Percentiles rank a stretch among this genome's conserved stretches.
phyloP scores from a whole-genome alignment of 2,888 invertebrate species.

The Scrobipalpa atriplicella region DNA sequence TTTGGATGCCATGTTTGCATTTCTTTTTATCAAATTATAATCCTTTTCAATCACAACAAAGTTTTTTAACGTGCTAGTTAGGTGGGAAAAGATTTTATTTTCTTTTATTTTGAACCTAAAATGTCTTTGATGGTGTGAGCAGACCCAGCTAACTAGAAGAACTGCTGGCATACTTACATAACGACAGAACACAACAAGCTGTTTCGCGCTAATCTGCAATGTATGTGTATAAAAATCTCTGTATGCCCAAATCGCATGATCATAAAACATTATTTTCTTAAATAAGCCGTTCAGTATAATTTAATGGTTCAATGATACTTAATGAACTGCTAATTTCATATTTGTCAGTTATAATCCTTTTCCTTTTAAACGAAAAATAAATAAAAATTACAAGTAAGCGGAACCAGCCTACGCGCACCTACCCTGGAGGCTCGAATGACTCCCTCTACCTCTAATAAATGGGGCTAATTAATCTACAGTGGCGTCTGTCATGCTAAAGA shows the following conservation, averaged over 20 bases:
- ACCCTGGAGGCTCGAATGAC: constrained; percentile 15
- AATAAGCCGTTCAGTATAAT: too few relatives aligned
- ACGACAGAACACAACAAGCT: too few relatives aligned
- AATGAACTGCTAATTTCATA: background rate
- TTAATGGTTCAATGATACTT: background rate
- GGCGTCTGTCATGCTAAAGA: constrained; percentile 77
- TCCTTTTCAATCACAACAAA: constrained; percentile 4
- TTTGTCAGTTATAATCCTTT: background rate
- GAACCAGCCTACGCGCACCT: background rate
- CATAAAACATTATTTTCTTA: too few relatives aligned
- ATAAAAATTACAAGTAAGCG: background rate
- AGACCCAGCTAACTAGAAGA: too few relatives aligned
- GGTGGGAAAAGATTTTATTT: background rate
- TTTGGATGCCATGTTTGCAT: constrained; percentile 34
- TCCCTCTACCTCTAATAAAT: constrained; percentile 71
- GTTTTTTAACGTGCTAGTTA: background rate
- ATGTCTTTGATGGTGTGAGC: too few relatives aligned
- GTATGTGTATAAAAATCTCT: too few relatives aligned
- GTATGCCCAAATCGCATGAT: too few relatives aligned
- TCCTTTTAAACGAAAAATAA: background rate
- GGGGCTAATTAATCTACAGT: constrained; percentile 73
- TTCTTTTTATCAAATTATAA: constrained; percentile 23
- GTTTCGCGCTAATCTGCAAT: too few relatives aligned
- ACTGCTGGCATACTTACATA: too few relatives aligned
- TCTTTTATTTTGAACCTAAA: too few relatives aligned